phyloP scores from a whole-genome alignment of 1,140 invertebrate species.

The Prorops nasuta region DNA sequence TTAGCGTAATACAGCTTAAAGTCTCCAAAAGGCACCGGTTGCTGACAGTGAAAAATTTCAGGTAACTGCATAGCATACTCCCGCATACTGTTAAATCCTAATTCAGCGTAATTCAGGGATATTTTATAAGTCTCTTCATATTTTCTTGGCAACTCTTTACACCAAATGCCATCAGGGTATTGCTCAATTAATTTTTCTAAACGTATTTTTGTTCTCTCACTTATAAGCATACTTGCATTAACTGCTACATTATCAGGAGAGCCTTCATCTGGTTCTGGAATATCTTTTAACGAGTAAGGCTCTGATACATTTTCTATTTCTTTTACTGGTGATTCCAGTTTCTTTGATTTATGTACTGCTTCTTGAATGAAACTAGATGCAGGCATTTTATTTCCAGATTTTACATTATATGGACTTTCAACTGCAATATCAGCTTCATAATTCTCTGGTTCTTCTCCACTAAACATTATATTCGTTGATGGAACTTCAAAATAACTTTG shows the following conservation, averaged over 20 bases:
- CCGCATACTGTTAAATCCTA: constrained; percentile 41
- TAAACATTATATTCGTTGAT: no score
- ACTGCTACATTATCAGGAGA: not conserved
- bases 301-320: not conserved
- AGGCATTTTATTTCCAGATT: constrained; percentile 36
- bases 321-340: not conserved
- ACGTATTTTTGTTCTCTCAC: constrained; percentile 27
- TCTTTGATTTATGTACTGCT: constrained; percentile 3
- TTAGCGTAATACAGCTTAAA: constrained; percentile 36
- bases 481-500: not conserved
- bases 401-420: no score
- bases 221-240: constrained; percentile 14
- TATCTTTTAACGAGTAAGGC: not conserved
- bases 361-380: constrained; percentile 16
- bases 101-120: constrained; percentile 34
- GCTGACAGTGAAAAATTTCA: constrained; percentile 38
- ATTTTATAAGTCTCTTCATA: constrained; percentile 39
- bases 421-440: no score
- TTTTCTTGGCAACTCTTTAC: constrained; percentile 36
- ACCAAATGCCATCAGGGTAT: constrained; percentile 46
- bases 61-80: constrained; percentile 39
- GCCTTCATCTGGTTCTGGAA: no score
- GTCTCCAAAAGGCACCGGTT: constrained; percentile 22
- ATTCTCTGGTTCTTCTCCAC: no score
- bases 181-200: constrained; percentile 40